phyloP scores from a whole-genome alignment of 2,797 vertebrate species.

The Spondyliosoma cantharus region DNA sequence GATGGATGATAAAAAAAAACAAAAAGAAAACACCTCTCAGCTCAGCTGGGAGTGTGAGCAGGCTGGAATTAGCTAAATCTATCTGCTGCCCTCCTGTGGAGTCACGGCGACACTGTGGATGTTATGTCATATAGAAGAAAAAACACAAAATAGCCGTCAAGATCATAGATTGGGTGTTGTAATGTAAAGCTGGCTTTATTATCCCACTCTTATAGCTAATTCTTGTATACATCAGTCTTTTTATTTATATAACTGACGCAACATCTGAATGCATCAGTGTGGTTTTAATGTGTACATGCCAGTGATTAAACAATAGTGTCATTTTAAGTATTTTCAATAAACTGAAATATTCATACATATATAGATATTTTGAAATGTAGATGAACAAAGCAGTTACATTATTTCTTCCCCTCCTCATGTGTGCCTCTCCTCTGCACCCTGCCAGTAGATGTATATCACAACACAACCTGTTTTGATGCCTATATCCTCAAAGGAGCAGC shows the following conservation, averaged over 20 bases:
- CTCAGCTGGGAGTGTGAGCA: conserved; percentile 8
- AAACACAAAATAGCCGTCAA: neutral
- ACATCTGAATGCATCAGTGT: neutral
- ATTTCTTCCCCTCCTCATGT: neutral
- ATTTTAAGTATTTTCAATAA: neutral
- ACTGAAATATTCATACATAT: neutral
- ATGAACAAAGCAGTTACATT: neutral
- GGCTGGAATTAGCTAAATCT: conserved; percentile 17
- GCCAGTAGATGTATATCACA: conserved; percentile 37
- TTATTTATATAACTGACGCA: neutral
- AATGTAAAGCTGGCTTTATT: neutral
- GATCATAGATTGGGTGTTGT: neutral
- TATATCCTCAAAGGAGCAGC: conserved; percentile 70
- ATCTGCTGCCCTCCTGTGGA: conserved; percentile 82
- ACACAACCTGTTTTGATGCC: conserved; percentile 67
- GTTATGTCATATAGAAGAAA: neutral
- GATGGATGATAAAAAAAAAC: conserved; percentile 33
- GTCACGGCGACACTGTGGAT: conserved; percentile 9
- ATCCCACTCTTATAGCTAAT: neutral
- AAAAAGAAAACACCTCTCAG: conserved; percentile 6
- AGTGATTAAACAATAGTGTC: neutral
- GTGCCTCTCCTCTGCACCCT: neutral
- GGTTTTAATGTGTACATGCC: neutral
- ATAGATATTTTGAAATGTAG: neutral
- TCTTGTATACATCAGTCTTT: neutral